Evolutionary conservation across 2,888 invertebrate genomes (phyloP).

Genomic region (Drosophila birchii): DNA sequence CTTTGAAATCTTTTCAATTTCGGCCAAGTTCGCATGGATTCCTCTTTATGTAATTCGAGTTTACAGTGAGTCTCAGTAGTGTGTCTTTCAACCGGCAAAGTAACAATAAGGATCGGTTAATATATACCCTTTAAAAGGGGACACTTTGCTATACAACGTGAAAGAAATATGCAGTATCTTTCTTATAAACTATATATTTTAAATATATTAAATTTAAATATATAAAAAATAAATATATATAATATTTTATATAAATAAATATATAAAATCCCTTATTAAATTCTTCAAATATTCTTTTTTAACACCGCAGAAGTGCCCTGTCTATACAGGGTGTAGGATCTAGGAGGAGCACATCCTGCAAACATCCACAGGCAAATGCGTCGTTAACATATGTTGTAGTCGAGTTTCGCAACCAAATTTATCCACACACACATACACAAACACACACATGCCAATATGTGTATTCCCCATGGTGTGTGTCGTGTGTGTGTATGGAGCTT

Average conservation of each 20-base stretch:
- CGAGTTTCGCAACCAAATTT: constrained; percentile 59
- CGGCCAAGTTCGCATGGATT: constrained; percentile 2
- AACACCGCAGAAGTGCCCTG: background rate
- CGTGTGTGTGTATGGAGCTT: constrained; percentile 6
- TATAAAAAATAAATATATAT: no score
- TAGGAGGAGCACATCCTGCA: constrained; percentile 18
- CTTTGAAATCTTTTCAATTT: constrained; percentile 17
- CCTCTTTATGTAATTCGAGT: constrained; percentile 14
- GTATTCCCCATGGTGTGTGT: constrained; percentile 34
- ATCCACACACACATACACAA: constrained; percentile 25
- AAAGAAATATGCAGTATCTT: no score
- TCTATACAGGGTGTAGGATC: background rate
- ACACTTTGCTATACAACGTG: background rate
- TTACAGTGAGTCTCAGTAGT: constrained; percentile 1
- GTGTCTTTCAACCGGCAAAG: constrained; percentile 45
- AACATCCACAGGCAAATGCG: constrained; percentile 55
- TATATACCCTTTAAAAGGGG: background rate
- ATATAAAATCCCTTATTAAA: background rate
- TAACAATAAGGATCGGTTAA: constrained; percentile 1
- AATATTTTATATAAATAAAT: background rate
- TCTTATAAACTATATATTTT: background rate
- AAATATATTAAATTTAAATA: no score
- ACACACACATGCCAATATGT: constrained; percentile 13
- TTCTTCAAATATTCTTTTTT: background rate
- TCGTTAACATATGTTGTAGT: constrained; percentile 75